Evolutionary conservation across 2,113 vertebrate species (phyloP), one percentile per base, ranked within the genome.

Genomic region (Paratilapia polleni): DNA sequence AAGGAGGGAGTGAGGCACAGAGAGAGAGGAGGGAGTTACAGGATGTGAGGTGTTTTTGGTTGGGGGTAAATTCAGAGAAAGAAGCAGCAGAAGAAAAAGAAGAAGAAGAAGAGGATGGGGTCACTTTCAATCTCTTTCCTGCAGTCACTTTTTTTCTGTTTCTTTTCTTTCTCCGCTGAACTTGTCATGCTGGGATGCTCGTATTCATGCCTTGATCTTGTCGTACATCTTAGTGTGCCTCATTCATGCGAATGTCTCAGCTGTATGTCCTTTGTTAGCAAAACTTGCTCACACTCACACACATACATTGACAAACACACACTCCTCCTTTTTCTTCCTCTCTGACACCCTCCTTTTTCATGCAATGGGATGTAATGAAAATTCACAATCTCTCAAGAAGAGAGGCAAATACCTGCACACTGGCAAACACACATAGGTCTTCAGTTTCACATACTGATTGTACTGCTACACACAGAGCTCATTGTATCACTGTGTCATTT

Each of bases 171-270:
- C 87, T 12, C 73, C 93, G 89, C 92, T 91, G 84, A 89, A 82
- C 87, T 87, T 19, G 43, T 77, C 86, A 89, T 12, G 80, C 68
- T 68, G 80, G 57, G 47, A 49, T 17, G 43, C 88, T 83, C 26
- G 79, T 80, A 90, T 90, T 83, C 80, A 59, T 83, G 83, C 78
- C 90, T 94, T 14, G 90, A 93, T 94, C 60, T 4, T 57, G 38
- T 89, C 43, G 70, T 81, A 83, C 8, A 81, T 91, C 92, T 91
- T 77, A 31, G 77, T 59, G 84, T 56, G 59, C 63, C 82, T 89
- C 88, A 88, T 91, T 93, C 90, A 93, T 80, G 80, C 60, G 86
- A 64, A 87, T 28, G 78, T 87, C 89, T 90, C 83, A 77, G 82
- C 74, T 85, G 64, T 85, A 88, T 82, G 92, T 87, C 80, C 79